Conservation (phyloP, 92 coral and sea anemone genomes). For the Epizoanthus stellaris region DNA sequence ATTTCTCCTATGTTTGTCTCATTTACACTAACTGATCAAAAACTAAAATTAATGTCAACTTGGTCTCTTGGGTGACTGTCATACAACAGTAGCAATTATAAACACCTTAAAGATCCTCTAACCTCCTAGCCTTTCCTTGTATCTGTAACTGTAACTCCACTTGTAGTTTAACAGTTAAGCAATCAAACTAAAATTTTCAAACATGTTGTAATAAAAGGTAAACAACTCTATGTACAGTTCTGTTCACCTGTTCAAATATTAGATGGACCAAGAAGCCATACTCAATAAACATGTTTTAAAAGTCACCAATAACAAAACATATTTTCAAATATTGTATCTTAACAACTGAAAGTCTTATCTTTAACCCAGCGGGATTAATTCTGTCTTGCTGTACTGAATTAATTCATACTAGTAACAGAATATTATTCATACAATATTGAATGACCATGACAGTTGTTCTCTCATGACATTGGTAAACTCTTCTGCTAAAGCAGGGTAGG, state of each 20-base stretch:
- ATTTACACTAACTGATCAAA: no score
- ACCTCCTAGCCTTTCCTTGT: no score
- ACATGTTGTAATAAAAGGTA: no score
- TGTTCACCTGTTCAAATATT: neutral
- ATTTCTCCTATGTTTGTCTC: no score
- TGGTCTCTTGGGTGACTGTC: no score
- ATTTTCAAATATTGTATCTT: neutral
- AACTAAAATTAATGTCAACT: no score
- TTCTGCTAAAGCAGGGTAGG: conserved; percentile 39
- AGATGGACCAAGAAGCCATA: neutral
- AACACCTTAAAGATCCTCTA: no score
- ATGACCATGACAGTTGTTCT: conserved; percentile 20
- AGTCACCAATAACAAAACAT: neutral
- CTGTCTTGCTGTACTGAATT: neutral
- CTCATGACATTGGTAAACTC: conserved; percentile 33
- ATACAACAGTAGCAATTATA: no score
- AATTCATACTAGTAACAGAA: neutral
- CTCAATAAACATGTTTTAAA: neutral
- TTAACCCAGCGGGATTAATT: neutral
- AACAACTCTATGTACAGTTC: neutral
- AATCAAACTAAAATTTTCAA: no score
- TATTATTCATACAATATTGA: neutral
- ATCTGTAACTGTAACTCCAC: no score
- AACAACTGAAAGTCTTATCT: neutral
- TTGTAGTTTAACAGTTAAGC: no score